Evolutionary conservation across 35 echinoderm and acorn worm genomes (phyloP).

Genomic region (Patiria miniata): DNA sequence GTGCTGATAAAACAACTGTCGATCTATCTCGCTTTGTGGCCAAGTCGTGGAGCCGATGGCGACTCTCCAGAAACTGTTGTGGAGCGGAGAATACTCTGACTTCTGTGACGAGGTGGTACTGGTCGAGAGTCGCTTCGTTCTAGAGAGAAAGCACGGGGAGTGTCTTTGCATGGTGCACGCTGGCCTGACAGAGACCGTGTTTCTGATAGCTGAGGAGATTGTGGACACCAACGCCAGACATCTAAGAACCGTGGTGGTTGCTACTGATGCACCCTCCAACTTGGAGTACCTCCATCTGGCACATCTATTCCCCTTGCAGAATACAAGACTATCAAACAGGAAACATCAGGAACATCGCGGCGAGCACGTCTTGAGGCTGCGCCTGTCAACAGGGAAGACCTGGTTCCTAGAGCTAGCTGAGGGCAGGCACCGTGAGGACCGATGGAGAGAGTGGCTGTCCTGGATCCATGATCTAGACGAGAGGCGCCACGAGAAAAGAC

Average conservation of each 20-base stretch:
- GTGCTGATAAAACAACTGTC: no score
- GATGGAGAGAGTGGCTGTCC: constrained; percentile 69
- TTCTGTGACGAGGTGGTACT: constrained; percentile 61
- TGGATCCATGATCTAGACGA: constrained; percentile 45
- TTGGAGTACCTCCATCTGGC: constrained; percentile 25
- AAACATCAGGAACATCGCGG: constrained; percentile 31
- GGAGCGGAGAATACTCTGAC: constrained; percentile 69
- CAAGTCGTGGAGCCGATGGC: not conserved
- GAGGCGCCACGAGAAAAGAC: constrained; percentile 17
- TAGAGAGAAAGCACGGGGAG: constrained; percentile 50
- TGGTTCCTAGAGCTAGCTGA: constrained; percentile 86
- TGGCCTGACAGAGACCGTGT: constrained; percentile 43
- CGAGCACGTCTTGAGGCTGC: constrained; percentile 51
- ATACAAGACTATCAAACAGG: constrained; percentile 30
- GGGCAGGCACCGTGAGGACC: constrained; percentile 24
- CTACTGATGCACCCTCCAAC: constrained; percentile 8
- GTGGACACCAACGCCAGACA: not conserved
- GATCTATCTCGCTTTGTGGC: no score
- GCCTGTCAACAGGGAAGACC: constrained; percentile 20
- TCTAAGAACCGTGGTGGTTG: constrained; percentile 26
- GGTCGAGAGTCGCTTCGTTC: constrained; percentile 82
- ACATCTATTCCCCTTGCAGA: constrained; percentile 37
- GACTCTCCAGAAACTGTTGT: constrained; percentile 70
- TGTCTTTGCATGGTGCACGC: constrained; percentile 68
- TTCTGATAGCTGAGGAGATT: constrained; percentile 64